Evolutionary conservation across 2,113 vertebrate species (phyloP).

Genomic region (Pyrgilauda ruficollis): DNA sequence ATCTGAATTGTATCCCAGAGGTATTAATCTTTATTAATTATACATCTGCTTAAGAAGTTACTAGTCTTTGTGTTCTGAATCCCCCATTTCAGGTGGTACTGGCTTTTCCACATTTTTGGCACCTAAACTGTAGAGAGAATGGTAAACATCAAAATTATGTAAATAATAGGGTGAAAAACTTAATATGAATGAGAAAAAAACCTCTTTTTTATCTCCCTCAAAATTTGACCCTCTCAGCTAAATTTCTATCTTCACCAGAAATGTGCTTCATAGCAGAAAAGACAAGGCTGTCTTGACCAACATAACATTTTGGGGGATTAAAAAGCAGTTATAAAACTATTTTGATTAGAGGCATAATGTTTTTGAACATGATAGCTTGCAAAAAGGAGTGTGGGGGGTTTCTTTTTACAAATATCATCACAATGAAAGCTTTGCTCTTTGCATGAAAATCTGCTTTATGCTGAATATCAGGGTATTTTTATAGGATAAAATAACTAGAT

Average conservation of each 20-base stretch:
- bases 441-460: not conserved
- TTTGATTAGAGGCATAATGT: not conserved
- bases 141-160: not conserved
- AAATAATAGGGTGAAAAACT: not conserved
- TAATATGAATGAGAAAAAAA: not conserved
- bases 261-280: not conserved
- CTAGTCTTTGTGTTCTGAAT: not conserved
- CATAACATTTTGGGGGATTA: not conserved
- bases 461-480: not conserved
- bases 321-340: not conserved
- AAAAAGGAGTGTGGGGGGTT: fast-evolving
- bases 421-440: not conserved
- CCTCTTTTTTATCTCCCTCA: fast-evolving
- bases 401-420: not conserved
- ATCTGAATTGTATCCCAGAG: not conserved
- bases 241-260: not conserved
- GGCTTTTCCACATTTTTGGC: not conserved
- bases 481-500: not conserved
- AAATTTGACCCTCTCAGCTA: not conserved
- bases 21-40: not conserved
- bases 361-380: not conserved
- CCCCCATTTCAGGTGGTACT: not conserved
- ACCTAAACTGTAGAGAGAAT: not conserved
- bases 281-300: not conserved
- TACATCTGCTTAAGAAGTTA: not conserved